Evolutionary conservation across 53 echinoderm and acorn worm species (phyloP), one percentile per base, ranked within the genome.

Genomic region (Mesocentrotus franciscanus): DNA sequence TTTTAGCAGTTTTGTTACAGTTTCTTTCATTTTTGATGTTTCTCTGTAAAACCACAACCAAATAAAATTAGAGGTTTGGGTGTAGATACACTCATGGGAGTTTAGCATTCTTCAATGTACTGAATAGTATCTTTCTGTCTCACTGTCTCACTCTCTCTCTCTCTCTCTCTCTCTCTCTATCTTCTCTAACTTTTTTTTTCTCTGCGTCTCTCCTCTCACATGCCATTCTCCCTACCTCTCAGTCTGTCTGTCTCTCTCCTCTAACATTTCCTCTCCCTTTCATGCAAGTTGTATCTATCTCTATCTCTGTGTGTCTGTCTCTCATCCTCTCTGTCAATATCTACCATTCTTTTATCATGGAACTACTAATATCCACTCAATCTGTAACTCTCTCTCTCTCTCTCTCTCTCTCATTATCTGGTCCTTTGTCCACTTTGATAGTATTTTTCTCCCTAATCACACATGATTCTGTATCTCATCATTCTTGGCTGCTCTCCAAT

Each of bases 31-130:
- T 35, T 35, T 20, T 13, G 4, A 15, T 55, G 56, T 85, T 85
- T 22, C 55, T 85, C 24, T 55, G 85, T 26, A 85, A 85, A 85
- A 85, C 85, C 85, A 85, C 85, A 85, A 85, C 56, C 35, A 78
- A 78, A 49, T 85, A 24, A 56, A 85, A 56, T 85, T 85, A 7
- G 27, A 64, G 64, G n/a, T 30, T 75, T 30, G n/a, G 75, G 27
- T 29, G 26, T 9, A n/a, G 9, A 75, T 75, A 35, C 85, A 85
- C 85, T 26, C 49, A 56, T 56, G 85, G 26, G 85, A 17, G 56
- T 49, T 85, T 36, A 0, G 79, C 79, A 33, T 79, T 79, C 79
- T 8, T 26, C 0, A n/a, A 71, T 71, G 9, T 1, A 71, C 8
- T 71, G 8, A n/a, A 9, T n/a, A 49, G 49, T 78, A n/a, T 56